phyloP scores from a whole-genome alignment of 2,888 invertebrate species.

The Ophraella communa region DNA sequence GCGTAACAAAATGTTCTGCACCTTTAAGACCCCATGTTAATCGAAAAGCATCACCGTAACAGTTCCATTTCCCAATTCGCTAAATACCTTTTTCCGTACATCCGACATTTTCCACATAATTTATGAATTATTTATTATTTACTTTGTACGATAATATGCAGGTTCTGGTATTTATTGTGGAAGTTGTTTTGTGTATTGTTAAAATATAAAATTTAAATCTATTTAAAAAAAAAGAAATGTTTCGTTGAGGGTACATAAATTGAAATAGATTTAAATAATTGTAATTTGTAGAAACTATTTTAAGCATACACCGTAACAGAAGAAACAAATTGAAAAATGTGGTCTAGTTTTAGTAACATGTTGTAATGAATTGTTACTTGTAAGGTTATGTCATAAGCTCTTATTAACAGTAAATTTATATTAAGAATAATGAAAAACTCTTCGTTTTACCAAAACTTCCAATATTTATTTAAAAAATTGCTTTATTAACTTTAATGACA shows the following conservation, averaged over 20 bases:
- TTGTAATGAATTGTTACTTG: no score
- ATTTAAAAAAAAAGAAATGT: not conserved
- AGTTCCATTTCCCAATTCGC: slow-evolving; percentile 24
- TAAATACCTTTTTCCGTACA: slow-evolving; percentile 25
- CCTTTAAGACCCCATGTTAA: slow-evolving; percentile 18
- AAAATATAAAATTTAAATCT: not conserved
- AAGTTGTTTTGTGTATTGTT: not conserved
- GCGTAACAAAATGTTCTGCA: slow-evolving; percentile 11
- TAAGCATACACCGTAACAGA: no score
- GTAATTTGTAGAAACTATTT: not conserved
- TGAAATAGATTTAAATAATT: not conserved
- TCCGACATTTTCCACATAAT: slow-evolving; percentile 22
- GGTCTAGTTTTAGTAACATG: no score
- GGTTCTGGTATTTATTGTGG: not conserved
- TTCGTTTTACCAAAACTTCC: no score
- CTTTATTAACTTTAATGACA: no score
- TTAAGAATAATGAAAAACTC: no score
- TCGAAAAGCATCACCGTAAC: slow-evolving; percentile 23
- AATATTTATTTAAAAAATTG: no score
- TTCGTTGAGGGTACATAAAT: not conserved
- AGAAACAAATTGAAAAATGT: no score
- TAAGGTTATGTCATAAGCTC: no score
- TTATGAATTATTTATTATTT: slow-evolving; percentile 30
- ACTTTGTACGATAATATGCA: not conserved
- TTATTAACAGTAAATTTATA: no score